Conservation (phyloP, 2,888 invertebrate genomes). For the Dendrolimus houi region DNA sequence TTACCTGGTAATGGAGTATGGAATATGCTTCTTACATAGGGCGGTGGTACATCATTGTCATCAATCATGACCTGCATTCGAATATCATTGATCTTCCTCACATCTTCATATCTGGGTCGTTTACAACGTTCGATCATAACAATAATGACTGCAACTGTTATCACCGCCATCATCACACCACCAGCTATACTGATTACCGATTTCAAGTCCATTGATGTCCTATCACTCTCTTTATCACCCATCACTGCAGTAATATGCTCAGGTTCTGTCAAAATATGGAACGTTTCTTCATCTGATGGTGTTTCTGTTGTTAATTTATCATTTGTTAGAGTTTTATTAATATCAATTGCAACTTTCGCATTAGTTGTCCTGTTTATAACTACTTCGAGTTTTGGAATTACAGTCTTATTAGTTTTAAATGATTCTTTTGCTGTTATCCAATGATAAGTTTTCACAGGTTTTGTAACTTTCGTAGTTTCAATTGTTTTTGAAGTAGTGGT, state of each 20-base stretch:
- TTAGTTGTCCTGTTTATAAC: conserved; percentile 4
- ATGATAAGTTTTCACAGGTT: conserved; percentile 3
- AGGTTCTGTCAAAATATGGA: conserved; percentile 75
- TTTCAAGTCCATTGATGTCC: conserved; percentile 56
- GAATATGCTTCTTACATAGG: conserved; percentile 73
- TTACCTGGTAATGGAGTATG: conserved; percentile 76
- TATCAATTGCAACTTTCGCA: conserved; percentile 13
- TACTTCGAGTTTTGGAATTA: neutral
- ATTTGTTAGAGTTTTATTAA: conserved; percentile 23
- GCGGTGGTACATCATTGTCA: conserved; percentile 60
- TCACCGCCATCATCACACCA: conserved; percentile 68
- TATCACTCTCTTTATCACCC: conserved; percentile 57
- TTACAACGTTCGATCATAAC: conserved; percentile 66
- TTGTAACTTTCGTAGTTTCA: conserved; percentile 8
- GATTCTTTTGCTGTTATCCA: neutral
- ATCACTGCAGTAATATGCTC: conserved; percentile 72
- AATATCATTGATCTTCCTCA: conserved; percentile 61
- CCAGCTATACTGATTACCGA: conserved; percentile 71
- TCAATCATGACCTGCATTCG: conserved; percentile 66
- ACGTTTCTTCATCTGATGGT: conserved; percentile 57
- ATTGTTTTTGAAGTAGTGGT: conserved; percentile 10
- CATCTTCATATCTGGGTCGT: conserved; percentile 53
- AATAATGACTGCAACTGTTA: conserved; percentile 66
- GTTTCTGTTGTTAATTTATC: conserved; percentile 44
- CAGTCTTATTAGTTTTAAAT: neutral